Evolutionary conservation across 2,888 invertebrate genomes (phyloP), one percentile per base, ranked within the genome.

Genomic region (Macroteleia sp.): DNA sequence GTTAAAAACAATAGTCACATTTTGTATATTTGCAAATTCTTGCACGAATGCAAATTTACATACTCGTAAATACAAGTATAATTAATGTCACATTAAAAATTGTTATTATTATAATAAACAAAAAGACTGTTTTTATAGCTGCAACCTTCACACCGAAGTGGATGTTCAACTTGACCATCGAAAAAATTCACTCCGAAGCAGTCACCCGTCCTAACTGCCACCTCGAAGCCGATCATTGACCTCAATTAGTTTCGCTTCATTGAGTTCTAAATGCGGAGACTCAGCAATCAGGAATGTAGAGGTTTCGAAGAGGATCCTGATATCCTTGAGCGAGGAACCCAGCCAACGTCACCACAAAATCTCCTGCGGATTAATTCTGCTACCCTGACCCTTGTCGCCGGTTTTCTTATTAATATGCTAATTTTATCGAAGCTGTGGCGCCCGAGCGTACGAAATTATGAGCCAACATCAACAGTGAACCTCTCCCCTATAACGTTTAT

Each of bases 331-430:
- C 74, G 80, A 64, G 73, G 81, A 74, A 80, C 77, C 82, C 73
- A 80, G 75, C 46, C 48, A 32, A 52, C 70, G 76, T 59, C 69
- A 61, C 74, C 74, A 67, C 69, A 46, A 69, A 73, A 69, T 79
- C 82, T 85, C 85, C 87, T 84, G 85, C 83, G 85, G 85, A 86
- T 86, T 86, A 83, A 86, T 91, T 88, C 90, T 91, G 89, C 82
- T 90, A 88, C 82, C 91, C 91, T 91, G 90, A 80, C 89, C 87
- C 89, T 85, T 90, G 90, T 90, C 91, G 87, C 88, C 88, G 86
- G 83, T 83, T 86, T 89, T 90, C 90, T 91, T 91, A 91, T 91
- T 91, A 91, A 91, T 91, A 91, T 91, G 91, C 90, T 91, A 91
- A 91, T 91, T 90, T 88, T 82, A 79, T 81, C 80, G 66, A 78